Evolutionary conservation across 2,113 vertebrate species (phyloP).

Genomic region (Phyllopteryx taeniolatus): DNA sequence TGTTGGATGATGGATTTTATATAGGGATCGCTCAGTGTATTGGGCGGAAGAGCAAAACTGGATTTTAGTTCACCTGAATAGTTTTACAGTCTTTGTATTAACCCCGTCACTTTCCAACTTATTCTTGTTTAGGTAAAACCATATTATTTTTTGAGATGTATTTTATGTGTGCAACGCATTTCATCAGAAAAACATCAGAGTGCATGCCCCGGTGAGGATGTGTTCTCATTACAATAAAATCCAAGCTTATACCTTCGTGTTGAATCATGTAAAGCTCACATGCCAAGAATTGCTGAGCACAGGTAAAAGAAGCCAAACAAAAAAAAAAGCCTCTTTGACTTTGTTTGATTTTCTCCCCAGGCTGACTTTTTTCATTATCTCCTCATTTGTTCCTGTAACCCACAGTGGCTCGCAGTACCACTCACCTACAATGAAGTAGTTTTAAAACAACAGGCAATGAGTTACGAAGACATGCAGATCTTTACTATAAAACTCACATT

Average conservation of each 20-base stretch:
- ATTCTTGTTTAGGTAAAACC: neutral
- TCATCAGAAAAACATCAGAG: neutral
- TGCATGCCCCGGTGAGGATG: slow-evolving; percentile 5
- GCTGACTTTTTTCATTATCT: slow-evolving; percentile 64
- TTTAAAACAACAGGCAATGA: neutral
- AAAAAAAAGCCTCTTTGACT: slow-evolving; percentile 51
- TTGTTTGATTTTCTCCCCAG: slow-evolving; percentile 59
- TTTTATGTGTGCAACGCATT: neutral
- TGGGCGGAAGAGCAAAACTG: neutral
- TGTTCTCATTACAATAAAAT: slow-evolving; percentile 33
- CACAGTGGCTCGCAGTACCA: neutral
- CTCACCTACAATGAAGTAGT: neutral
- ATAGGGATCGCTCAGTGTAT: neutral
- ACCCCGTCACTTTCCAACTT: slow-evolving; percentile 11
- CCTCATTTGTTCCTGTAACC: slow-evolving; percentile 59
- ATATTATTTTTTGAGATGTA: neutral
- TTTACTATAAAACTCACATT: too few relatives aligned
- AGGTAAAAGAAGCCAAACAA: slow-evolving; percentile 41
- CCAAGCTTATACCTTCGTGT: slow-evolving; percentile 43
- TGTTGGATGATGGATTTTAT: too few relatives aligned
- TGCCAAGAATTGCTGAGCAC: slow-evolving; percentile 57
- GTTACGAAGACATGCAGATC: neutral
- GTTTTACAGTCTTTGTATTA: neutral
- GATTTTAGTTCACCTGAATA: neutral
- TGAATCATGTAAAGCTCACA: slow-evolving; percentile 50